phyloP scores from a whole-genome alignment of 2,113 vertebrate species.

The Tautogolabrus adspersus region DNA sequence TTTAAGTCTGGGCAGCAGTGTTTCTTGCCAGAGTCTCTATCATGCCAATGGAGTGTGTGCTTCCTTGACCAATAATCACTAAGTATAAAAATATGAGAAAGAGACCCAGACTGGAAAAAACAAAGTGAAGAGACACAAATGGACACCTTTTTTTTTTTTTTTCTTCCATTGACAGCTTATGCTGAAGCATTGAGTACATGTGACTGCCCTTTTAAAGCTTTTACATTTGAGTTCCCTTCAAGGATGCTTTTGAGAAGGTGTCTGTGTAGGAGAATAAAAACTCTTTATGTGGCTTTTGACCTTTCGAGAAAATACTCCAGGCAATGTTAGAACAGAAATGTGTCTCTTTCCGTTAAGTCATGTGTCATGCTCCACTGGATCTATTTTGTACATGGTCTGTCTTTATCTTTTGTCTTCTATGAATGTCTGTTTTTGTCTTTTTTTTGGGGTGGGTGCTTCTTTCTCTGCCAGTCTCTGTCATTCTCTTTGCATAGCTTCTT shows the following conservation, averaged over 20 bases:
- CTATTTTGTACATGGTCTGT: constrained; percentile 10
- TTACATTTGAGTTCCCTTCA: constrained; percentile 2
- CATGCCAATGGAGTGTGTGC: too few relatives aligned
- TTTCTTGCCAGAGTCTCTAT: too few relatives aligned
- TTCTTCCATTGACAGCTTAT: background rate
- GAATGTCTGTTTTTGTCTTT: constrained; percentile 31
- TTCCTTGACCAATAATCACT: too few relatives aligned
- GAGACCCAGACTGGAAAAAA: too few relatives aligned
- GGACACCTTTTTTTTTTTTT: too few relatives aligned
- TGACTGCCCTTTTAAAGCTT: constrained; percentile 22
- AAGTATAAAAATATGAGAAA: too few relatives aligned
- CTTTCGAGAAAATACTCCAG: constrained; percentile 57
- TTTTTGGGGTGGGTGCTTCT: constrained; percentile 1
- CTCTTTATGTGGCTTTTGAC: constrained; percentile 13
- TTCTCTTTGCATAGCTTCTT: constrained; percentile 20
- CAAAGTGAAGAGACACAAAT: too few relatives aligned
- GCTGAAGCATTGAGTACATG: background rate
- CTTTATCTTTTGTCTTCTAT: constrained; percentile 21
- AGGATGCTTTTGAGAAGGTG: constrained; percentile 31
- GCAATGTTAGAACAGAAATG: constrained; percentile 19
- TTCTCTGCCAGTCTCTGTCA: too few relatives aligned
- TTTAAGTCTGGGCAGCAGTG: too few relatives aligned
- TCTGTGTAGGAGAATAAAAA: constrained; percentile 33
- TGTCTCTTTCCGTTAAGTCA: constrained; percentile 44
- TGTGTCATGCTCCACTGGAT: constrained; percentile 23